Base-by-base conservation (phyloP, 2,113 vertebrate genomes). In the Coptodon bakossiorum region DNA sequence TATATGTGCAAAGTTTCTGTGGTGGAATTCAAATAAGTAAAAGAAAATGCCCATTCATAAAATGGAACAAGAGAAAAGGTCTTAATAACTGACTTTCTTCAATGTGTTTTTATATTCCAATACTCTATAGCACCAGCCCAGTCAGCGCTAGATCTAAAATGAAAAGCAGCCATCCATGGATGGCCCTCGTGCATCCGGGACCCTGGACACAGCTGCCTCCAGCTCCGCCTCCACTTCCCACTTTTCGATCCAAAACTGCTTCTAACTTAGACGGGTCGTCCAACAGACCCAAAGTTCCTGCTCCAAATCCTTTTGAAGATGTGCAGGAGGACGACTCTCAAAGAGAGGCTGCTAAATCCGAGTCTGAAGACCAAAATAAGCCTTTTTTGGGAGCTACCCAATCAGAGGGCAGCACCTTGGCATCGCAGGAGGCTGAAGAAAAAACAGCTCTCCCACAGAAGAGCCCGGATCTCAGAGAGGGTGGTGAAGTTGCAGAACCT, bases 121-220 rank as follows among this genome's bases (percentile, higher is more conserved):
- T 78, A 17, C 29, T 14, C 31, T 31, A 3, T 66, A 3, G 31
- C 31, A 24, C 13, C 45, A 66, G 7, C 29, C n/a, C 24, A 50
- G 29, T n/a, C 68, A 88, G 57, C 34, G 19, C 24, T 5, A 80
- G 63, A 2, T 93, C 86, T 5, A 91, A 79, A 89, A 89, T 96
- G 57, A 97, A 96, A 87, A 95, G 29, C 63, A 91, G 97, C 34
- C 98, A 98, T 2, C 98, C 98, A 0, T 99, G 98, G 98, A 96
- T 98, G 89, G 82, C 94, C 2, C 95, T 99, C 80, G 94, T 99
- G 43, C 96, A 98, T 53, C 93, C 96, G 1, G 97, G 98, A 81
- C 94, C 97, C 6, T 98, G 97, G 96, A 97, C 96, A 86, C 98
- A 97, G 71, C 97, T 97, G 6, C 97, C 98, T 45, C 97, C 97